A percentile compares a stretch with the other conserved stretches of the same genome.
Conservation (phyloP, 1,140 invertebrate species). For the Elymnias hypermnestra region DNA sequence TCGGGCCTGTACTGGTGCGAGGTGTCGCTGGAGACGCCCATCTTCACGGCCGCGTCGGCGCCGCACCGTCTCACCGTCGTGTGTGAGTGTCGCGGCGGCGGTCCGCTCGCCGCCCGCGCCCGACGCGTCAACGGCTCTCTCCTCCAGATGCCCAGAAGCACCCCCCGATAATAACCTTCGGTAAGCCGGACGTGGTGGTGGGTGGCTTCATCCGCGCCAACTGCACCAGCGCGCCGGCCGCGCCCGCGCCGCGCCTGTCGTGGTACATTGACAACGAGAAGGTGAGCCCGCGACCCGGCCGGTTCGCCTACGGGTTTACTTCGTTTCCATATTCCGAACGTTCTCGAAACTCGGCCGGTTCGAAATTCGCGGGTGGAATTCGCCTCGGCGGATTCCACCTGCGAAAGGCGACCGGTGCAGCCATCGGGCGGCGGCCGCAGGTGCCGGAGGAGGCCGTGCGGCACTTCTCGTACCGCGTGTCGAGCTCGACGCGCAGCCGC, state of each 20-base stretch:
- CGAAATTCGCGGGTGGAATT: too few species aligned
- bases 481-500: slow-evolving; percentile 58
- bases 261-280: slow-evolving; percentile 90
- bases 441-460: slow-evolving; percentile 54
- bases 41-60: slow-evolving; percentile 84
- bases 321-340: background rate
- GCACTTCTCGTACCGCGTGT: slow-evolving; percentile 64
- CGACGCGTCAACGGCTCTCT: too few species aligned
- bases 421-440: too few species aligned
- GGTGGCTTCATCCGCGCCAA: slow-evolving; percentile 87
- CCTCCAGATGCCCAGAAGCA: background rate
- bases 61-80: slow-evolving; percentile 84
- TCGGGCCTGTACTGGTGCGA: slow-evolving; percentile 85
- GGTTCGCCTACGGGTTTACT: too few species aligned
- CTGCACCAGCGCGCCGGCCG: slow-evolving; percentile 85
- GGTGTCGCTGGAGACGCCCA: slow-evolving; percentile 85
- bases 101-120: too few species aligned
- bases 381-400: too few species aligned
- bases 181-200: slow-evolving; percentile 80
- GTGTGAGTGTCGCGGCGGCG: too few species aligned
- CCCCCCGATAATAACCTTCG: slow-evolving; percentile 78
- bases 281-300: too few species aligned
- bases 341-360: too few species aligned
- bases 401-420: too few species aligned
- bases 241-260: slow-evolving; percentile 85